Percentiles rank a stretch among this genome's conserved stretches.
These are phyloP conservation scores for Zeus faber DNA, from an alignment of 2,113 vertebrate species.

Conservation along the genomic window DNA sequence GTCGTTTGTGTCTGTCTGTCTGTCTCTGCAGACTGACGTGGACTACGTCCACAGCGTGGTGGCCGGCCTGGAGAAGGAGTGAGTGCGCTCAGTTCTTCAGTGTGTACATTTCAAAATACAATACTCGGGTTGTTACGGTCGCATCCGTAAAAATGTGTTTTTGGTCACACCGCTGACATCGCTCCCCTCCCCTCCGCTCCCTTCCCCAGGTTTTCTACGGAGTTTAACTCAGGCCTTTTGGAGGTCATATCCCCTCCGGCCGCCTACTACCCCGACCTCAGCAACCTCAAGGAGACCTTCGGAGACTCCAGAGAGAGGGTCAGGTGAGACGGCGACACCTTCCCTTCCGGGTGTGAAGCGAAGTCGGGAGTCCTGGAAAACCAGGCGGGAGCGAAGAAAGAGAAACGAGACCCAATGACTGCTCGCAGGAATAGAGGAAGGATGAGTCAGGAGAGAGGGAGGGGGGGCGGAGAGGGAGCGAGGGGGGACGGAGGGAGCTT, in stretches of 20 bases:
- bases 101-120: too few relatives aligned
- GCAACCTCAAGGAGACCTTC: constrained; percentile 94
- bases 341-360: constrained; percentile 4
- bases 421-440: constrained; percentile 33
- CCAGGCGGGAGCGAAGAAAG: constrained; percentile 12
- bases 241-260: constrained; percentile 94
- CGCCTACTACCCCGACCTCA: constrained; percentile 91
- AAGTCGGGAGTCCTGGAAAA: constrained; percentile 19
- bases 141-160: too few relatives aligned
- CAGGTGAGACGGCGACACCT: constrained; percentile 71
- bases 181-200: neutral
- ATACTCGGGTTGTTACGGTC: too few relatives aligned
- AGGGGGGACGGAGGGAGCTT: constrained; percentile 39
- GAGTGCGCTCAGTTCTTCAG: constrained; percentile 67
- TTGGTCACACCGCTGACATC: neutral
- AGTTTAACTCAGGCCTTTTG: constrained; percentile 91
- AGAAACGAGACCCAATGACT: constrained; percentile 17
- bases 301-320: constrained; percentile 96
- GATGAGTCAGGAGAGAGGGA: constrained; percentile 48
- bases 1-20: constrained; percentile 5
- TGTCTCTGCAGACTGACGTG: constrained; percentile 83
- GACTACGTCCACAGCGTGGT: constrained; percentile 90
- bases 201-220: constrained; percentile 86
- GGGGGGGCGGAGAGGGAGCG: constrained; percentile 26
- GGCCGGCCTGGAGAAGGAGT: constrained; percentile 92